phyloP scores from a whole-genome alignment of 2,797 vertebrate genomes.

The Typhlichthys eigenmanni region DNA sequence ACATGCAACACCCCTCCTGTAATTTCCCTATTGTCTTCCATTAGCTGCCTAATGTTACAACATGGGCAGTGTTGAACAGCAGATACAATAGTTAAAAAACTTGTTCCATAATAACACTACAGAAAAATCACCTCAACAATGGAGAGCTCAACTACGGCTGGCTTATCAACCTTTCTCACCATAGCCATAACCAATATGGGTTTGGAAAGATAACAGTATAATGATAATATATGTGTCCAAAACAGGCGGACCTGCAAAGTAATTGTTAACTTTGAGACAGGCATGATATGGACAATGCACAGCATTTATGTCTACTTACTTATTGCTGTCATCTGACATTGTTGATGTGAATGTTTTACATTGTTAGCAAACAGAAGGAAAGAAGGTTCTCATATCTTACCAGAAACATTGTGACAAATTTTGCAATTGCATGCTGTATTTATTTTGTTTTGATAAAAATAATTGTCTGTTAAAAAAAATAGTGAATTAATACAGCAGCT shows the following conservation, averaged over 20 bases:
- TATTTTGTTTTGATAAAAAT: too few relatives aligned
- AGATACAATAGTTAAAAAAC: slow-evolving; percentile 56
- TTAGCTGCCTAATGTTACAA: slow-evolving; percentile 68
- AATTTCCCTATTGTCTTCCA: slow-evolving; percentile 59
- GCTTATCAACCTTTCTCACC: slow-evolving; percentile 38
- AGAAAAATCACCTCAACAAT: slow-evolving; percentile 31
- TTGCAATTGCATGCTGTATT: background rate
- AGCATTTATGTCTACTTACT: slow-evolving; percentile 54
- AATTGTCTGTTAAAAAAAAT: background rate
- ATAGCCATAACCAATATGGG: slow-evolving; percentile 38
- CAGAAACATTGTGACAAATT: slow-evolving; percentile 3
- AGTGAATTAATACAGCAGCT: slow-evolving; percentile 21
- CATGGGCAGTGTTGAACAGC: slow-evolving; percentile 57
- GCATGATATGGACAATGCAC: slow-evolving; percentile 65
- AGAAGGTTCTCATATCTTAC: slow-evolving; percentile 50
- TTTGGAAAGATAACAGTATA: slow-evolving; percentile 51
- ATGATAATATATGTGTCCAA: slow-evolving; percentile 56
- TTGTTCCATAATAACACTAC: slow-evolving; percentile 50
- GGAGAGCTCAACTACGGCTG: slow-evolving; percentile 38
- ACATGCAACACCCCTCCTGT: slow-evolving; percentile 35
- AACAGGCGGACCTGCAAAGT: slow-evolving; percentile 60
- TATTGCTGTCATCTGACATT: slow-evolving; percentile 74
- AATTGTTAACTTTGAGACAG: slow-evolving; percentile 53
- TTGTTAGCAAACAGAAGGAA: slow-evolving; percentile 37
- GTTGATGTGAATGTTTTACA: slow-evolving; percentile 65